Base-by-base conservation (phyloP, 2,888 invertebrate species). In the Drosophila falleni region DNA sequence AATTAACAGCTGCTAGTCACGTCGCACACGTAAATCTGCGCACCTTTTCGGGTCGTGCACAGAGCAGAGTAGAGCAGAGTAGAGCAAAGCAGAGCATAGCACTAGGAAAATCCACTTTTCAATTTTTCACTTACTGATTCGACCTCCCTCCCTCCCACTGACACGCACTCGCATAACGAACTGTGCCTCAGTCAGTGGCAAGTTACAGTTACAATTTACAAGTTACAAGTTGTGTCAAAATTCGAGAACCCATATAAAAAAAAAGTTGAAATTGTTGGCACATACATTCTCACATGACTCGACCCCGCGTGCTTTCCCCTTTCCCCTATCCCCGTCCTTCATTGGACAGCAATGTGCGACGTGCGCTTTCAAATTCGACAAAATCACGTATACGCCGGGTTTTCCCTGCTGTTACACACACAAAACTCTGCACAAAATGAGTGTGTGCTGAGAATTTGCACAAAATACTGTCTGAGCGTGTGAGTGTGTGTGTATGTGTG, bases 1-100 rank as follows among this genome's bases (percentile, higher is more conserved):
- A 89, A 89, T 86, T 86, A 86, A 89, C 86, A 89, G 89, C 86
- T 87, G 69, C 71, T 69, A 89, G 86, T 87, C 86, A 86, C 88
- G 86, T 86, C 74, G 78, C 78, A 72, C 86, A 86, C 86, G 89
- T 86, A 86, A 86, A 89, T 86, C 82, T 78, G 78, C 44, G 70
- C 85, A 83, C 78, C 80, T 78, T 78, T 68, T 68, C 44, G 50
- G 58, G 46, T 42, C 33, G 59, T 59, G 62, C 46, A 8, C 23
- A 16, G 11, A 33, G 41, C 51, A 23, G 9, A 26, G 16, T 1
- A 2, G 29, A 6, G 15, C 23, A 4, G 29, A 6, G 15, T 15
- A 4, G 29, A 8, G 16, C 15, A 33, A 9, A 33, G 33, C 49
- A 13, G 11, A 15, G 35, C 23, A 41, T 5, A 15, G 19, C 41